Evolutionary conservation across 2,113 vertebrate species (phyloP), one percentile per base, ranked within the genome.

Genomic region (Osmerus eperlanus): DNA sequence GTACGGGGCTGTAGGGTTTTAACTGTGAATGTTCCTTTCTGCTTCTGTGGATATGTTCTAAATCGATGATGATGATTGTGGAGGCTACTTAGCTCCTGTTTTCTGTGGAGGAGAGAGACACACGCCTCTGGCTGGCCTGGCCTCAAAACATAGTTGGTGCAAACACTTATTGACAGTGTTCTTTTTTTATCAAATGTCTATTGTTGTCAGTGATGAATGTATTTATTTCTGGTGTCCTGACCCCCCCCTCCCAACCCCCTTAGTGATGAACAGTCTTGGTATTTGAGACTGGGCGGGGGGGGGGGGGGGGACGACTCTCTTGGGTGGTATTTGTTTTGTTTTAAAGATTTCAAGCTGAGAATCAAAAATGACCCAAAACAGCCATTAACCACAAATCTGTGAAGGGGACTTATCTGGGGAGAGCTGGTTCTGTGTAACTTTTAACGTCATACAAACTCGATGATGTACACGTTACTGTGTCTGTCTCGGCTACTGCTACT

Each of bases 121-220:
- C 81, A 87, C 82, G 83, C 82, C 81, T 86, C 87, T 85, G 90
- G 52, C 94, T 94, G 94, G 94, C 92, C 91, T 91, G 88, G 91
- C 94, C 93, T 94, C 91, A 89, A 89, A 93, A 93, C 91, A 94
- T 94, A 94, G 91, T 94, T 91, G 96, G 95, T 97, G 96, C 94
- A 94, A 92, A 97, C 94, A 95, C 95, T 96, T 95, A 94, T 94
- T 92, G 92, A 95, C 94, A 95, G 95, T 97, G 96, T 96, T 98
- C 87, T 94, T 92, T 94, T 94, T 94, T 93, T 93, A 95, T 96
- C 94, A 94, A 93, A 95, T 95, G 94, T 98, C 93, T 95, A 94
- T 96, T 94, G 64, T 84, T 82, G 87, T 92, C 94, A 93, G 94
- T 96, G 93, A 96, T 96, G 96, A 97, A 97, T 98, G 96, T 98